A percentile compares a stretch with the other conserved stretches of the same genome.
Evolutionary conservation across 2,113 vertebrate species (phyloP).

Genomic region (Stigmatopora nigra): DNA sequence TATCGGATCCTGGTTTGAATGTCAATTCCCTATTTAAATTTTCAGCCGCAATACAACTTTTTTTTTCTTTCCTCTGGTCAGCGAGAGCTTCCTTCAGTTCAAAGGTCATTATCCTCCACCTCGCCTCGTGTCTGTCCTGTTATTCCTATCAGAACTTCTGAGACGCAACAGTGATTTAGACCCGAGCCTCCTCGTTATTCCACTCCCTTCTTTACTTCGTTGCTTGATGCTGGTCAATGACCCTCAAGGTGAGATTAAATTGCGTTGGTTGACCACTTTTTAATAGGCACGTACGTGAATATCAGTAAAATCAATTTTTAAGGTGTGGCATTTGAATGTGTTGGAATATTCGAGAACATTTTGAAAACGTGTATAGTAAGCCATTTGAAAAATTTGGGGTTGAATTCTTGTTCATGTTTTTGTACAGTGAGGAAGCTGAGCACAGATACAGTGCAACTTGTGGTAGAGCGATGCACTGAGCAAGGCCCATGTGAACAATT

Average conservation of each 20-base stretch:
- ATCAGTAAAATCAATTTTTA: background rate
- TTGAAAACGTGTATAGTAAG: too few relatives aligned
- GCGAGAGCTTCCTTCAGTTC: conserved; percentile 83
- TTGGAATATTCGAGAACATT: too few relatives aligned
- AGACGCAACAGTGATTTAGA: conserved; percentile 70
- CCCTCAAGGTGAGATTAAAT: conserved; percentile 75
- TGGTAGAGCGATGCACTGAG: conserved; percentile 81
- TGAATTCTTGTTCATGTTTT: conserved; percentile 10
- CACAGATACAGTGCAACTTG: conserved; percentile 78
- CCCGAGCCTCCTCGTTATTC: conserved; percentile 62
- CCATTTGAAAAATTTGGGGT: background rate
- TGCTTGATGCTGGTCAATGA: conserved; percentile 85
- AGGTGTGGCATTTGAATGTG: background rate
- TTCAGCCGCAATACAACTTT: background rate
- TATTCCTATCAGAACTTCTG: conserved; percentile 79
- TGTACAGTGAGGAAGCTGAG: conserved; percentile 82
- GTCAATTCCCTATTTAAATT: background rate
- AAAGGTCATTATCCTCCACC: conserved; percentile 79
- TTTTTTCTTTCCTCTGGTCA: conserved; percentile 37
- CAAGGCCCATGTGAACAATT: conserved; percentile 73
- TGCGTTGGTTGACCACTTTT: background rate
- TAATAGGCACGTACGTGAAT: background rate
- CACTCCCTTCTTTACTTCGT: conserved; percentile 77
- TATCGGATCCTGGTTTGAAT: background rate
- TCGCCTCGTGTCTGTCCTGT: conserved; percentile 73